Evolutionary conservation across 2,888 invertebrate genomes (phyloP).

Genomic region (Quadroppia sp.): DNA sequence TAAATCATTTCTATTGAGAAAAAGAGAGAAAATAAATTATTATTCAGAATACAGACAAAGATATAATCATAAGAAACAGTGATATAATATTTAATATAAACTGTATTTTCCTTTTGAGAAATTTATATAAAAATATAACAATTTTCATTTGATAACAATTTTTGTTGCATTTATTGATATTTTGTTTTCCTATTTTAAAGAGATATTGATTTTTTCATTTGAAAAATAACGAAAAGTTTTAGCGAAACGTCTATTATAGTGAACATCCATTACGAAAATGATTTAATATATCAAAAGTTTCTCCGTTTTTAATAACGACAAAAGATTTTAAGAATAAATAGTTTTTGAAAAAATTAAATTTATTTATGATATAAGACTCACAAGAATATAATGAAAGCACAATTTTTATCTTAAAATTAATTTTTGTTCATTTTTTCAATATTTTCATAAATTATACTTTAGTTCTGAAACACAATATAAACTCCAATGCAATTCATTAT

Average conservation of each 20-base stretch:
- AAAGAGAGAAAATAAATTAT: too few species aligned
- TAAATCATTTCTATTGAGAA: background rate
- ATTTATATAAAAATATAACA: too few species aligned
- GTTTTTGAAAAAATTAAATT: background rate
- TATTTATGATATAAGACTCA: too few species aligned
- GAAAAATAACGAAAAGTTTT: background rate
- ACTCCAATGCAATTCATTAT: too few species aligned
- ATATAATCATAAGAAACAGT: background rate
- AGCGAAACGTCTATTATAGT: background rate
- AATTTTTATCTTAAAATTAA: too few species aligned
- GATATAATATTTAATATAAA: background rate
- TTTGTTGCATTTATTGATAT: slow-evolving; percentile 25
- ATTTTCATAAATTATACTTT: too few species aligned
- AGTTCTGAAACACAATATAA: too few species aligned
- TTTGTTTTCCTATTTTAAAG: slow-evolving; percentile 9
- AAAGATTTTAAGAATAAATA: background rate
- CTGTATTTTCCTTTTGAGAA: background rate
- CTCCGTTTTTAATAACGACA: slow-evolving; percentile 9
- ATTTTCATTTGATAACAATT: background rate
- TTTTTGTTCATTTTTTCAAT: too few species aligned
- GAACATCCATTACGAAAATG: slow-evolving; percentile 20
- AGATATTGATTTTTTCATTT: background rate
- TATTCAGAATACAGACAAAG: background rate
- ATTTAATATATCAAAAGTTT: slow-evolving; percentile 28
- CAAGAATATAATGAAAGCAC: too few species aligned